Evolutionary conservation across 2,888 invertebrate species (phyloP).

Genomic region (Cancer borealis): DNA sequence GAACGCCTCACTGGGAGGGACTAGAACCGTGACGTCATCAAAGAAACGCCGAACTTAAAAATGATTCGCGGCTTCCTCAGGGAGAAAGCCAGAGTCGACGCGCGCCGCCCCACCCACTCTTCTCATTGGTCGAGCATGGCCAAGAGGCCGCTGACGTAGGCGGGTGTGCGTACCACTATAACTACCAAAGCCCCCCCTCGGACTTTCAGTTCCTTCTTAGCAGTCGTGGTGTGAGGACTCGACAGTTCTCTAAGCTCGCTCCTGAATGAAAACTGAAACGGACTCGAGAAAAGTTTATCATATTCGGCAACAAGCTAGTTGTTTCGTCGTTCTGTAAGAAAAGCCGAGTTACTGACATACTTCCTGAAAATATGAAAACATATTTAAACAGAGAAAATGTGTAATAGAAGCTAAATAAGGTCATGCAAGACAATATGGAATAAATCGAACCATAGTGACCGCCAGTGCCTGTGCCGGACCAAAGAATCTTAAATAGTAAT

Average conservation of each 20-base stretch:
- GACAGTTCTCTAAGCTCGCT: background rate
- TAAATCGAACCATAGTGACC: background rate
- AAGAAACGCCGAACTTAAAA: conserved; percentile 41
- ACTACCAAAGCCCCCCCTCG: conserved; percentile 37
- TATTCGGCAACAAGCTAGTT: background rate
- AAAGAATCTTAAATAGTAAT: background rate
- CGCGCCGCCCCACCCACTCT: conserved; percentile 34
- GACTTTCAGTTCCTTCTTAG: conserved; percentile 48
- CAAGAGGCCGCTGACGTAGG: conserved; percentile 64
- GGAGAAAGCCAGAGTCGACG: conserved; percentile 42
- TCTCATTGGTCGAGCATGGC: conserved; percentile 58
- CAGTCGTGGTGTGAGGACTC: conserved; percentile 31
- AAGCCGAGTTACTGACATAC: background rate
- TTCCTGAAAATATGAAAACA: conserved; percentile 28
- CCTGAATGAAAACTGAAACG: conserved; percentile 54
- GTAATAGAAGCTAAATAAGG: background rate
- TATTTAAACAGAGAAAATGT: background rate
- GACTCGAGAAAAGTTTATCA: background rate
- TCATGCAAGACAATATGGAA: background rate
- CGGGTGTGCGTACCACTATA: conserved; percentile 58
- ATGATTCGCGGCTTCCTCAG: conserved; percentile 57
- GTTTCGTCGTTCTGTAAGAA: background rate
- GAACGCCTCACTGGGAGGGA: conserved; percentile 56
- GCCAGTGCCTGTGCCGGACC: background rate
- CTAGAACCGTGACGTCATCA: conserved; percentile 61